Evolutionary conservation across 2,797 vertebrate genomes (phyloP).

Genomic region (Florisuga fusca): DNA sequence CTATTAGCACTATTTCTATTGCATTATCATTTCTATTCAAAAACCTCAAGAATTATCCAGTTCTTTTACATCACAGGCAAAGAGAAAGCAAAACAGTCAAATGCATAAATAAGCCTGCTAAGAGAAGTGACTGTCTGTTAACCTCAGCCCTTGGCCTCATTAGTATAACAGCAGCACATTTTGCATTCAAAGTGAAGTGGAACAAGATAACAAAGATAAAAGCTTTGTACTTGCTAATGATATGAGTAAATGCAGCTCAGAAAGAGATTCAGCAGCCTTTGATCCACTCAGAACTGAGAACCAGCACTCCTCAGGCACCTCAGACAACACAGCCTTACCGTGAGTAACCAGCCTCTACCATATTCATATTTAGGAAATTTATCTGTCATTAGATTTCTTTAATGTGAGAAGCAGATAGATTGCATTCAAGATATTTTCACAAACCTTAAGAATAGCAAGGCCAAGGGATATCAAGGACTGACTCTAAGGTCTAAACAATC

Average conservation of each 20-base stretch:
- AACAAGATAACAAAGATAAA: not conserved
- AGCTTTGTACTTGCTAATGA: constrained; percentile 73
- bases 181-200: constrained; percentile 14
- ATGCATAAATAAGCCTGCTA: constrained; percentile 59
- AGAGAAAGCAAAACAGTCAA: constrained; percentile 30
- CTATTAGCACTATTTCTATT: not conserved
- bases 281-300: constrained; percentile 23
- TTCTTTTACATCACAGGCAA: not conserved
- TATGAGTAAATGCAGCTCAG: constrained; percentile 65
- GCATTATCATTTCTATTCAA: not conserved
- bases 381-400: not conserved
- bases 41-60: not conserved
- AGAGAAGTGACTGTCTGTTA: constrained; percentile 18
- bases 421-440: not conserved
- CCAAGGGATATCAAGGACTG: not conserved
- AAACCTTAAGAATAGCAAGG: not conserved
- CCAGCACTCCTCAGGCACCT: constrained; percentile 46
- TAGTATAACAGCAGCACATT: constrained; percentile 13
- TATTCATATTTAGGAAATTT: not conserved
- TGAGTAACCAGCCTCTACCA: not conserved
- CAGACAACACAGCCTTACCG: not conserved
- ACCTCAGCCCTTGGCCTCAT: constrained; percentile 37
- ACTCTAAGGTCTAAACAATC: not conserved
- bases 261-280: not conserved
- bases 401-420: not conserved